phyloP scores from a whole-genome alignment of 2,888 invertebrate genomes.

The Mimachlamys varia region DNA sequence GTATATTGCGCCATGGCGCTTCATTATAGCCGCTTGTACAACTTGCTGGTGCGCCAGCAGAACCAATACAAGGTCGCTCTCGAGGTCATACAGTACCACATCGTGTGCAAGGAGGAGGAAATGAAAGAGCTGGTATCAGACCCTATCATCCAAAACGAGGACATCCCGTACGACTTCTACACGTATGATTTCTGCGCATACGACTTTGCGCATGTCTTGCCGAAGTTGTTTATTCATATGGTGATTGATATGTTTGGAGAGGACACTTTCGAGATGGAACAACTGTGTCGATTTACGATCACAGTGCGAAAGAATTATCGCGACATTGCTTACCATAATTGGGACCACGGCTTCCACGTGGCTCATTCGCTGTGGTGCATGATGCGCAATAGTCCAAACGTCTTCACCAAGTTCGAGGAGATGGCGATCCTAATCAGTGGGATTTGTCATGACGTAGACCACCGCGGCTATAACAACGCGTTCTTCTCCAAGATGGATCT shows the following conservation, averaged over 20 bases:
- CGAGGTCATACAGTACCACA: conserved; percentile 70
- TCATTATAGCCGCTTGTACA: conserved; percentile 68
- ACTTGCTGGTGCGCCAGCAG: conserved; percentile 60
- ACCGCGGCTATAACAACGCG: conserved; percentile 73
- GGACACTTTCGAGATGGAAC: conserved; percentile 62
- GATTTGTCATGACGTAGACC: conserved; percentile 75
- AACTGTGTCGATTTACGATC: conserved; percentile 66
- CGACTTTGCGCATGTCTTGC: conserved; percentile 56
- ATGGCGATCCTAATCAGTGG: conserved; percentile 67
- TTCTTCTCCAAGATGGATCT: conserved; percentile 68
- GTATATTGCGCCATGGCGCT: conserved; percentile 74
- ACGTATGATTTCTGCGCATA: conserved; percentile 59
- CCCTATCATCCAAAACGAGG: conserved; percentile 52
- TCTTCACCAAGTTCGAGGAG: conserved; percentile 59
- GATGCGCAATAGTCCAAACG: conserved; percentile 48
- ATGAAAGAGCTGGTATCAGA: conserved; percentile 49
- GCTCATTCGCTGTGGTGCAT: conserved; percentile 69
- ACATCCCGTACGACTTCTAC: conserved; percentile 61
- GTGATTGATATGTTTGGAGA: conserved; percentile 59
- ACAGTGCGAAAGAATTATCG: conserved; percentile 75
- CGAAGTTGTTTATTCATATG: conserved; percentile 67
- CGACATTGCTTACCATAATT: conserved; percentile 73
- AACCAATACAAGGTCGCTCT: conserved; percentile 68
- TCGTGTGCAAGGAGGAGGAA: conserved; percentile 62
- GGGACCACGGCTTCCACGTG: conserved; percentile 75